Conservation (phyloP, 2,113 vertebrate genomes). For the Glaucidium brasilianum region DNA sequence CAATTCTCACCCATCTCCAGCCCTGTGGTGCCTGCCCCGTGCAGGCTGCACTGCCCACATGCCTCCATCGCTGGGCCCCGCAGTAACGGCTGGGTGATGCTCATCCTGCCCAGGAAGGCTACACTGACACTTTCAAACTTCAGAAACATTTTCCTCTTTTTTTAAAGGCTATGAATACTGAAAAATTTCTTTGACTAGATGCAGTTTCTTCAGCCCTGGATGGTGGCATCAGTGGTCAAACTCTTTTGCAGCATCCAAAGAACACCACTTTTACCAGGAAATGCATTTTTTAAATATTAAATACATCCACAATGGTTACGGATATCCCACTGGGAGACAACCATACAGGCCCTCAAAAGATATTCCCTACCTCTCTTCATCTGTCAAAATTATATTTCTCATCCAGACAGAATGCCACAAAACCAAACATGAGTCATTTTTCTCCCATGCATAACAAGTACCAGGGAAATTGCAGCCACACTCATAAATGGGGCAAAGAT, state of each 20-base stretch:
- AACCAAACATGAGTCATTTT: not conserved
- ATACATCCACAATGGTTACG: not conserved
- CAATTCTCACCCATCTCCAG: not conserved
- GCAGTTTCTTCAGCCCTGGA: not conserved
- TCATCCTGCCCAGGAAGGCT: not conserved
- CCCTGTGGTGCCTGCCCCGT: not conserved
- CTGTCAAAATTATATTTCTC: not conserved
- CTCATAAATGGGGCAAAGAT: not conserved
- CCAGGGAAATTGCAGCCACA: not conserved
- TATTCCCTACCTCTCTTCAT: not conserved
- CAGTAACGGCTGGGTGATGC: not conserved
- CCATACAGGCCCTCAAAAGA: not conserved
- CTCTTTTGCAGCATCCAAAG: not conserved
- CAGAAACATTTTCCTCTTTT: not conserved
- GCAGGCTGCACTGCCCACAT: rapidly evolving
- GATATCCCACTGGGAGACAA: not conserved
- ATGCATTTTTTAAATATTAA: not conserved
- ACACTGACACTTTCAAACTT: not conserved
- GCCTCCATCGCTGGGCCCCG: not conserved
- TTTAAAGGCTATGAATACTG: not conserved
- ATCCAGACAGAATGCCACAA: not conserved
- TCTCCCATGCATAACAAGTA: not conserved
- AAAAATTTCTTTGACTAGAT: not conserved
- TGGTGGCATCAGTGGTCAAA: not conserved
- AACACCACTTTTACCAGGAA: not conserved